A percentile compares a stretch with the other conserved stretches of the same genome.
phyloP scores from a whole-genome alignment of 2,797 vertebrate genomes.

The Hirundo rustica region DNA sequence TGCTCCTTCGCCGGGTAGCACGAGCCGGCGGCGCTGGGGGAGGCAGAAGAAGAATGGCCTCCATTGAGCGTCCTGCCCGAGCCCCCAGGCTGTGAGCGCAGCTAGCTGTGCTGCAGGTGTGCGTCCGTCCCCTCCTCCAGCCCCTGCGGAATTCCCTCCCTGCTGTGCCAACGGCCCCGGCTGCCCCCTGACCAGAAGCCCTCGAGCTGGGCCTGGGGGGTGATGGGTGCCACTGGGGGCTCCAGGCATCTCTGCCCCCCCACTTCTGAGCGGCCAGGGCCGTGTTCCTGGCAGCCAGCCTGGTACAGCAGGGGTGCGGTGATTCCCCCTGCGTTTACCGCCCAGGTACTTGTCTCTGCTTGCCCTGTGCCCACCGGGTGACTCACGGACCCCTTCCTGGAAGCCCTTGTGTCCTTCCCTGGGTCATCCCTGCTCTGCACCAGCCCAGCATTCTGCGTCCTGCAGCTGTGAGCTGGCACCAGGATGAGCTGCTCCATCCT shows the following conservation, averaged over 20 bases:
- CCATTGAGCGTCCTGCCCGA: conserved; percentile 42
- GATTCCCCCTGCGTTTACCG: background rate
- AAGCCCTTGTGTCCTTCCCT: background rate
- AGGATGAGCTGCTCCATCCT: background rate
- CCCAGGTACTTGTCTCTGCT: background rate
- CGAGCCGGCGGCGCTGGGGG: rapidly evolving
- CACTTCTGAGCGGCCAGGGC: background rate
- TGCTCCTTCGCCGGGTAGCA: background rate
- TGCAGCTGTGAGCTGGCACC: background rate
- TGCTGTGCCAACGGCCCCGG: rapidly evolving
- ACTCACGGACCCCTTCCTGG: background rate
- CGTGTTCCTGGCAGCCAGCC: rapidly evolving
- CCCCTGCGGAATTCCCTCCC: background rate
- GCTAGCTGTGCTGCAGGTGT: background rate
- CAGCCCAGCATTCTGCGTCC: background rate
- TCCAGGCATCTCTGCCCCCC: background rate
- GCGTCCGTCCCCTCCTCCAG: background rate
- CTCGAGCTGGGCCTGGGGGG: rapidly evolving
- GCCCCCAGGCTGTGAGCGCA: background rate
- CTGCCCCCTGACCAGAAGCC: background rate
- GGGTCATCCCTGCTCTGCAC: background rate
- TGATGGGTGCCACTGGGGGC: background rate
- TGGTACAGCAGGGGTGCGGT: rapidly evolving
- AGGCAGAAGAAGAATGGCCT: conserved; percentile 62
- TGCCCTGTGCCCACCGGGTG: background rate